Percentiles rank a stretch among this genome's conserved stretches.
These are phyloP conservation scores for Meriones psammophilus DNA, from an alignment of 2,797 vertebrate species.

Conservation along the genomic window DNA sequence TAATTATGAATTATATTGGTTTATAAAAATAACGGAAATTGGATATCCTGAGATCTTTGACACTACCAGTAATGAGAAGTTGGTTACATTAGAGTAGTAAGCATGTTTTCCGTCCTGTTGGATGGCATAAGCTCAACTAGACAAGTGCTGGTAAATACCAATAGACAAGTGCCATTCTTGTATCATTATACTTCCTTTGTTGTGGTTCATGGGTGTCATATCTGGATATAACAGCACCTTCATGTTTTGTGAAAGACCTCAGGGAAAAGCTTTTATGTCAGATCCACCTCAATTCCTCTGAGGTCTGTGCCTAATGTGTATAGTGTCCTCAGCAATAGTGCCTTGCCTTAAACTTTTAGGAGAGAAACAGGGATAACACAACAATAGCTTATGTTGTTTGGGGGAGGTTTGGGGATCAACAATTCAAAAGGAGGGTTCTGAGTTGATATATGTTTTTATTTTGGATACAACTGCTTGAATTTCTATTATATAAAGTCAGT, in stretches of 20 bases:
- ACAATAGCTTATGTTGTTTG: background rate
- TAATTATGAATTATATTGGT: background rate
- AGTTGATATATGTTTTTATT: background rate
- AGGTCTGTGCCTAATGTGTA: background rate
- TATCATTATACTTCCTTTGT: no score
- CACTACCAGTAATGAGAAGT: background rate
- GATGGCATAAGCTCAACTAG: background rate
- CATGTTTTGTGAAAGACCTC: background rate
- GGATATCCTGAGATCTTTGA: background rate
- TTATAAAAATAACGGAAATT: background rate
- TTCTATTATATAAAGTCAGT: background rate
- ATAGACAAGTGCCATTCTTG: background rate
- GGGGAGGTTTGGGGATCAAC: background rate
- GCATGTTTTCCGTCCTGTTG: background rate
- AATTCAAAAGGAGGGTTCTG: background rate
- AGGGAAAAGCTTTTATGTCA: no score
- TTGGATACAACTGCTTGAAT: background rate
- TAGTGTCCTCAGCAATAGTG: background rate
- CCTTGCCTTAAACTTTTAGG: background rate
- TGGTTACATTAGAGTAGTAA: background rate
- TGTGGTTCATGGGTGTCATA: background rate
- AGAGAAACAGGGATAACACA: background rate
- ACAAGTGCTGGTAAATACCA: background rate
- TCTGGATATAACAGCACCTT: background rate
- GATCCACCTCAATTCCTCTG: background rate